A percentile compares a stretch with the other conserved stretches of the same genome.
phyloP scores from a whole-genome alignment of 2,113 vertebrate species.

The Clinocottus analis region DNA sequence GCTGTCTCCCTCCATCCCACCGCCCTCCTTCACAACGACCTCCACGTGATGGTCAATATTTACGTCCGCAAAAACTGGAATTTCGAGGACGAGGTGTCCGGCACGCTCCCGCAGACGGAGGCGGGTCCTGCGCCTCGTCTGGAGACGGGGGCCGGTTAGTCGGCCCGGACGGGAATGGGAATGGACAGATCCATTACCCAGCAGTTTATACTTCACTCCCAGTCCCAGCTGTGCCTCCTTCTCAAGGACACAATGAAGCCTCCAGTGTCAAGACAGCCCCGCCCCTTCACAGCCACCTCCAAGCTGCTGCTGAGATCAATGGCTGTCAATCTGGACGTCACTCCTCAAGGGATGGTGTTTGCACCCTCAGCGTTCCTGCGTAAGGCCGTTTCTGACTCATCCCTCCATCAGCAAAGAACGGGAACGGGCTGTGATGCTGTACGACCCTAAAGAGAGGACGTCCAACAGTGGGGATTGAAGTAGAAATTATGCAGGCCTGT shows the following conservation, averaged over 20 bases:
- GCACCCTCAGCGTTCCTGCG: constrained; percentile 24
- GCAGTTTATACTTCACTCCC: constrained; percentile 27
- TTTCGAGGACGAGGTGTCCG: not conserved
- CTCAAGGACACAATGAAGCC: constrained; percentile 44
- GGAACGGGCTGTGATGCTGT: not conserved
- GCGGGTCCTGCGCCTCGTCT: not conserved
- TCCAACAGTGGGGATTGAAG: too few relatives aligned
- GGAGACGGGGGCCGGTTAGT: not conserved
- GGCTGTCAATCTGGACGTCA: constrained; percentile 32
- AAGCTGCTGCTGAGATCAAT: constrained; percentile 46
- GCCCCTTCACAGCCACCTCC: not conserved
- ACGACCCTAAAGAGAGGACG: not conserved
- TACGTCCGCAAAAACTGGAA: not conserved
- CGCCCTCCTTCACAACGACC: constrained; percentile 29
- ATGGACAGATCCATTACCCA: constrained; percentile 63
- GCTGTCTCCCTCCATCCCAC: constrained; percentile 29
- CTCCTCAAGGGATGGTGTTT: constrained; percentile 21
- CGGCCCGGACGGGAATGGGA: constrained; percentile 45
- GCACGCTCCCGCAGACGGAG: not conserved
- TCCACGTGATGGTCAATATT: not conserved
- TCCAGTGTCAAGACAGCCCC: not conserved
- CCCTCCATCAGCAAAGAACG: not conserved
- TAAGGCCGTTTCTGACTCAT: not conserved
- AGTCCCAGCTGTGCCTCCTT: constrained; percentile 23
- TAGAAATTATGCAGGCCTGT: not conserved